Evolutionary conservation across 1,140 invertebrate genomes (phyloP), one percentile per base, ranked within the genome.

Genomic region (Saccostrea echinata): DNA sequence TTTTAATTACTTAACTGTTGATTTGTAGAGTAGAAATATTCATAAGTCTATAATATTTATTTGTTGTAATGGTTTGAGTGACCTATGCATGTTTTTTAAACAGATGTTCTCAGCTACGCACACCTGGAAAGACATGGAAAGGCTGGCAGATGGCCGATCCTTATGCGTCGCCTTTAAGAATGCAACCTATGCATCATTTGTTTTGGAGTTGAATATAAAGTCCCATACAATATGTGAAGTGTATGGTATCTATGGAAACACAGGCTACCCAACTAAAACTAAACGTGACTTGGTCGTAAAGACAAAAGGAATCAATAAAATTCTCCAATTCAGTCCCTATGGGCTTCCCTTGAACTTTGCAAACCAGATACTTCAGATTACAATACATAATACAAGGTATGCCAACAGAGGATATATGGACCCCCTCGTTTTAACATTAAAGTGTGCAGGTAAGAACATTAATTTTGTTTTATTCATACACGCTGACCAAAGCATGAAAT

Each of bases 121-220:
- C 8, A 84, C 51, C 12, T 84, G 82, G 82, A 11, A 84, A 30
- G 82, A 84, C 0, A 84, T 84, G 82, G 51, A 52, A 27, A 84
- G n/a, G 51, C 53, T 84, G 6, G 24, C 53, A 6, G 53, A 84
- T 33, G 51, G 51, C 11, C 51, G 51, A n/a, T 84, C 53, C 53
- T 12, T 84, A 9, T 53, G 27, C n/a, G 82, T 55, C 6, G 51
- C 51, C 2, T 27, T 27, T n/a, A 53, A 24, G n/a, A 84, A 84
- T 35, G 11, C 12, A 13, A 52, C 82, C 0, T 84, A 53, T 1
- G 21, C 21, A n/a, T n/a, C 82, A 4, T 53, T 53, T 52, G 53
- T 84, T 52, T 27, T 84, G 18, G 82, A 84, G 24, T 24, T 84
- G 3, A 52, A 84, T 16, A 12, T 84, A 11, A 52, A 84, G n/a